Evolutionary conservation across 2,113 vertebrate genomes (phyloP).

Genomic region (Odocoileus hemionus): DNA sequence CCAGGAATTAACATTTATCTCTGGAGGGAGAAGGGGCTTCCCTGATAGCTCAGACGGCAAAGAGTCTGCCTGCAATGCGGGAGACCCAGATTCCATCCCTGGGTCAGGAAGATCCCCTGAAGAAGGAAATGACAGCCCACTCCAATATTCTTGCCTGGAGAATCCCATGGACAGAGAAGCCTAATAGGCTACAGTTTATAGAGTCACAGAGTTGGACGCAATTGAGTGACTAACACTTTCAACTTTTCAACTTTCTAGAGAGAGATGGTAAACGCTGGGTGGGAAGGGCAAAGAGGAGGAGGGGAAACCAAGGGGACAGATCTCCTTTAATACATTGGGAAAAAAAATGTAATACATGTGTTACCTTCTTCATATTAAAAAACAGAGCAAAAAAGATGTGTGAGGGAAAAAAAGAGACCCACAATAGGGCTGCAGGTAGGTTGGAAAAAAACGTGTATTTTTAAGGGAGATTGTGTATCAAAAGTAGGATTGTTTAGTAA

Average conservation of each 20-base stretch:
- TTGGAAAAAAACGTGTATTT: neutral
- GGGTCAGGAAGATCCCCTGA: neutral
- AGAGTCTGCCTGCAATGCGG: neutral
- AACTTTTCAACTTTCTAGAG: neutral
- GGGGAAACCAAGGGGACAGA: neutral
- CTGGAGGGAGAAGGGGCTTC: neutral
- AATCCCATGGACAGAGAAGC: neutral
- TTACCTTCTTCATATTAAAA: neutral
- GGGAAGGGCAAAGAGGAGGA: accelerated
- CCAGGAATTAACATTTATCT: neutral
- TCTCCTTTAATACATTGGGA: neutral
- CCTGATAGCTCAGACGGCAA: neutral
- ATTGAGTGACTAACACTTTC: neutral
- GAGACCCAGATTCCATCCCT: neutral
- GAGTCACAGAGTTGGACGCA: neutral
- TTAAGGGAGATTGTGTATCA: neutral
- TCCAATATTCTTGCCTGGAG: neutral
- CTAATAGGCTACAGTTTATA: neutral
- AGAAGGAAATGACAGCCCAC: neutral
- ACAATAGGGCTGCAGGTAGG: neutral
- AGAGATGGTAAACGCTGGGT: neutral
- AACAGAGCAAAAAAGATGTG: neutral
- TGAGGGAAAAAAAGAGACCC: neutral
- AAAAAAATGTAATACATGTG: neutral
- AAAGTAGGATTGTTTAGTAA: neutral